These are phyloP conservation scores for Mesorhabditis belari DNA, from an alignment of 2,888 invertebrate genomes.

Conservation along the genomic window DNA sequence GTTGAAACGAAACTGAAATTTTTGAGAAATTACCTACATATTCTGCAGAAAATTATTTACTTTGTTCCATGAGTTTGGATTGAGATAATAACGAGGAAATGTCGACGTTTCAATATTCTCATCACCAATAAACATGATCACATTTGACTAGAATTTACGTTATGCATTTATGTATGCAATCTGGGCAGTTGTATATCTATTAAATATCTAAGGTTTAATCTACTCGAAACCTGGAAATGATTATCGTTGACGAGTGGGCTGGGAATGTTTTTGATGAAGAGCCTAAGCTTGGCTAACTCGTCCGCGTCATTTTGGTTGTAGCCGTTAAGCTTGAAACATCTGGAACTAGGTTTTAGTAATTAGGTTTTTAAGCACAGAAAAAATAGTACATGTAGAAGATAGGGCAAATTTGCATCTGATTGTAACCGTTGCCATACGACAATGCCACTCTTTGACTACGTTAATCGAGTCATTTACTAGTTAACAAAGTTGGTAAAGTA, in stretches of 20 bases:
- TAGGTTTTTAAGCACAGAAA: background rate
- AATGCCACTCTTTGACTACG: too few relatives aligned
- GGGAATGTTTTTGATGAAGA: slow-evolving; percentile 23
- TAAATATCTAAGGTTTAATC: background rate
- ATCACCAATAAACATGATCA: slow-evolving; percentile 24
- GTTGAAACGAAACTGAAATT: slow-evolving; percentile 12
- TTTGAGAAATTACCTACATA: too few relatives aligned
- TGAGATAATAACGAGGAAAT: slow-evolving; percentile 25
- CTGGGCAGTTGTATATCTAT: too few relatives aligned
- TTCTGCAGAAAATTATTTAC: too few relatives aligned
- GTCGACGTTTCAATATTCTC: slow-evolving; percentile 16
- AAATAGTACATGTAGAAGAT: background rate
- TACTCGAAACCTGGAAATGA: background rate
- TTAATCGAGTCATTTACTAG: too few relatives aligned
- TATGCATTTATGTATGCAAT: too few relatives aligned
- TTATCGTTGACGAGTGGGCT: slow-evolving; percentile 15
- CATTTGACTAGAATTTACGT: slow-evolving; percentile 20
- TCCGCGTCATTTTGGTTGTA: slow-evolving; percentile 28
- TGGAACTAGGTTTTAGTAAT: background rate
- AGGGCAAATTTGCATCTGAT: too few relatives aligned
- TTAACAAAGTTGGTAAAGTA: too few relatives aligned
- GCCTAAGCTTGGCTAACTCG: slow-evolving; percentile 22
- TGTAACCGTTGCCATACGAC: too few relatives aligned
- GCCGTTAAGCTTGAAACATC: slow-evolving; percentile 22
- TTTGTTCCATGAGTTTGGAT: slow-evolving; percentile 27